Percentiles rank a stretch among this genome's conserved stretches.
phyloP scores from a whole-genome alignment of 2,113 vertebrate genomes.

The Microcebus lehilahytsara region DNA sequence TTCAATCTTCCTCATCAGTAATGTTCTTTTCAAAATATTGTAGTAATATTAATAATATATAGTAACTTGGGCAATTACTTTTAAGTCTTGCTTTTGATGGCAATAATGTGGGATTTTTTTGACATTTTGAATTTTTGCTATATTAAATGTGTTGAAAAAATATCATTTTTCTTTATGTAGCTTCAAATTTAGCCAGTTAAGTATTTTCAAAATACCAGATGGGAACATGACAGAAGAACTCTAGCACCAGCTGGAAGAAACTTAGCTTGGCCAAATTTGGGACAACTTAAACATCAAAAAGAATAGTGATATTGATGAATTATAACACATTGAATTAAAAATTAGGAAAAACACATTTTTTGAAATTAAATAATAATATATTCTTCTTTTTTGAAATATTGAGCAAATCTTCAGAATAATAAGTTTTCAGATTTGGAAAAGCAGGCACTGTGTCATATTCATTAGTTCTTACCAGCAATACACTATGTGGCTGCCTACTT shows the following conservation, averaged over 20 bases:
- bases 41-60: not conserved
- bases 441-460: not conserved
- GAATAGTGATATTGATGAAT: not conserved
- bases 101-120: not conserved
- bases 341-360: not conserved
- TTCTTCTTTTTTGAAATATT: not conserved
- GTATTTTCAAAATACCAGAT: conserved; percentile 64
- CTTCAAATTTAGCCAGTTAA: conserved; percentile 54
- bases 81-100: not conserved
- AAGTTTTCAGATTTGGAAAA: not conserved
- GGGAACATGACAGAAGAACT: conserved; percentile 54
- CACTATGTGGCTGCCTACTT: not conserved
- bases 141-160: conserved; percentile 50
- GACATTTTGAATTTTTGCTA: conserved; percentile 51
- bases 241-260: conserved; percentile 37
- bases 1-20: not conserved
- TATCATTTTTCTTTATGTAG: conserved; percentile 7
- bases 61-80: not conserved
- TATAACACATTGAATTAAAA: conserved; percentile 22
- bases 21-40: conserved; percentile 1
- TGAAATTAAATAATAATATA: not conserved
- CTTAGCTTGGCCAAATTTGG: conserved; percentile 14
- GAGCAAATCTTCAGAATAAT: not conserved
- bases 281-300: conserved; percentile 38
- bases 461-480: not conserved